phyloP scores from a whole-genome alignment of 2,888 invertebrate species.

The Geophilus truncorum region DNA sequence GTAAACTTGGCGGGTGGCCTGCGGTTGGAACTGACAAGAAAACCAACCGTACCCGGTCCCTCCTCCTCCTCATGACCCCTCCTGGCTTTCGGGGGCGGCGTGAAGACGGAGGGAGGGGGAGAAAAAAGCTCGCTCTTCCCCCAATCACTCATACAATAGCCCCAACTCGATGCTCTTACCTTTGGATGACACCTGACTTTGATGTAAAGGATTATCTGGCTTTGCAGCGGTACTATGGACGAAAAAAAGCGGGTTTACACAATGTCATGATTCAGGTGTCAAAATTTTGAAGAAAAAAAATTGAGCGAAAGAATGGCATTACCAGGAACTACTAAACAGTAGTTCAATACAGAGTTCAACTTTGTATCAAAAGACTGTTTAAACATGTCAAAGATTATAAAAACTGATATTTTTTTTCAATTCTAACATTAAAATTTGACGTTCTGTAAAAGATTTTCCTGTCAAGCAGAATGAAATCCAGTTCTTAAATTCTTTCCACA shows the following conservation, averaged over 20 bases:
- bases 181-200: conserved; percentile 16
- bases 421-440: too few relatives aligned
- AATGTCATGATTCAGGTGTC: conserved; percentile 4
- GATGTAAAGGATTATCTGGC: conserved; percentile 16
- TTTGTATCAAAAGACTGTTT: not conserved
- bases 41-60: not conserved
- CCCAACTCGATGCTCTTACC: conserved; percentile 4
- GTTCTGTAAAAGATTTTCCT: too few relatives aligned
- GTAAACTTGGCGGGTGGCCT: conserved; percentile 14
- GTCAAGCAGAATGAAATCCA: too few relatives aligned
- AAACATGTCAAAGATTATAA: not conserved
- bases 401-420: not conserved
- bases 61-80: conserved; percentile 3
- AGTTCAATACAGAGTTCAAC: not conserved
- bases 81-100: not conserved
- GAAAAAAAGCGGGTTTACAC: not conserved
- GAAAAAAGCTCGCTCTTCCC: not conserved
- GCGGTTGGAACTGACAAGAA: conserved; percentile 2
- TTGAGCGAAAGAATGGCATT: not conserved
- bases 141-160: conserved; percentile 2
- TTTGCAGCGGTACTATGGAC: not conserved
- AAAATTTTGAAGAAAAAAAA: not conserved
- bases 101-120: conserved; percentile 14
- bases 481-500: not conserved
- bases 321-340: not conserved